Evolutionary conservation across 2,888 invertebrate genomes (phyloP).

Genomic region (Amblyteles armatorius): DNA sequence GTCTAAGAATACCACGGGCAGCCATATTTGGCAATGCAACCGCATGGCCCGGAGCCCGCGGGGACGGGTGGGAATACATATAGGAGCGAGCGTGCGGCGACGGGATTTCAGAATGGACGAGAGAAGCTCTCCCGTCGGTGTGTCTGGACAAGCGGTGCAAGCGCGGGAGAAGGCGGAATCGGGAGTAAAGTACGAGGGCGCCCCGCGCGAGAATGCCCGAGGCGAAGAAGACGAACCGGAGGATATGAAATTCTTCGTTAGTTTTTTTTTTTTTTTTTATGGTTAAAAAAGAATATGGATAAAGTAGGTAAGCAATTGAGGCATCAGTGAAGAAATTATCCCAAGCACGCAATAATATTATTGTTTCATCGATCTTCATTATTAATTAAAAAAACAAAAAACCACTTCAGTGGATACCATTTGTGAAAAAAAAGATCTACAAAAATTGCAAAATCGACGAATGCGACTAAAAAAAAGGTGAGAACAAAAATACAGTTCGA

Average conservation of each 20-base stretch:
- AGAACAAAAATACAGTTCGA: no score
- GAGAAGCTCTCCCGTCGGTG: conserved; percentile 1
- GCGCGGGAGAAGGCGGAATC: conserved; percentile 20
- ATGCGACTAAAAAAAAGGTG: no score
- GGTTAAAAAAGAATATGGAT: conserved; percentile 21
- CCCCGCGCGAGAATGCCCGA: neutral
- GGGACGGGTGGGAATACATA: conserved; percentile 64
- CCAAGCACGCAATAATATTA: neutral
- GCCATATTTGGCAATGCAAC: conserved; percentile 84
- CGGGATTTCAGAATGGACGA: conserved; percentile 53
- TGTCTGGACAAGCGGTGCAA: conserved; percentile 25
- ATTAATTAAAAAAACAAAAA: no score
- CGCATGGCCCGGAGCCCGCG: conserved; percentile 76
- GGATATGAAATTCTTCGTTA: conserved; percentile 31
- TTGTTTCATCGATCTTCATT: no score
- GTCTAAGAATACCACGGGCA: conserved; percentile 83
- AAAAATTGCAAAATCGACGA: no score
- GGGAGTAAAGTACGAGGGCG: conserved; percentile 3
- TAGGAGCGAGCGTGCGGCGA: conserved; percentile 28
- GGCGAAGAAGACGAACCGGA: conserved; percentile 19
- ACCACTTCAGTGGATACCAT: no score
- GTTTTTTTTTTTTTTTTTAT: conserved; percentile 36
- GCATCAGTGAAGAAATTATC: neutral
- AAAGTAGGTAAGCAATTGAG: conserved; percentile 25
- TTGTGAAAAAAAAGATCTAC: no score